Evolutionary conservation across 2,113 vertebrate species (phyloP).

Genomic region (Archilochus colubris): DNA sequence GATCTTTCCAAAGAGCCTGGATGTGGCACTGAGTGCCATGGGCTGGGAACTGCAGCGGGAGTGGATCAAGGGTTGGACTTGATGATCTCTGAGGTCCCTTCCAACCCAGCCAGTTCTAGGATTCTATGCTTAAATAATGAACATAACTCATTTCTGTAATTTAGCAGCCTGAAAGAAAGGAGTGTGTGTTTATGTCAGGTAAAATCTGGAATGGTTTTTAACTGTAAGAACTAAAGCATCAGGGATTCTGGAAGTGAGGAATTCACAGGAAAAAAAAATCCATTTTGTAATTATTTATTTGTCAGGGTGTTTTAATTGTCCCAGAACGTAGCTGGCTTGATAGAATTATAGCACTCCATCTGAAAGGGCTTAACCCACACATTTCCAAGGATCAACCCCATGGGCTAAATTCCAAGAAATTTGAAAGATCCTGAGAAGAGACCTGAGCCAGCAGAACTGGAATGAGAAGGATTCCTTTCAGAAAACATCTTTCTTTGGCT

Average conservation of each 20-base stretch:
- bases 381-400: rapidly evolving
- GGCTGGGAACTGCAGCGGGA: no score
- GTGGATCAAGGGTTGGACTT: no score
- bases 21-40: no score
- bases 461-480: neutral
- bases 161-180: neutral
- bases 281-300: neutral
- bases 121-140: no score
- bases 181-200: neutral
- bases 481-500: neutral
- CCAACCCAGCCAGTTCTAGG: no score
- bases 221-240: neutral
- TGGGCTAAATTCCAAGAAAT: neutral
- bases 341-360: neutral
- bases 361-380: neutral
- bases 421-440: neutral
- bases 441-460: neutral
- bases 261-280: neutral
- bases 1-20: no score
- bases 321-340: neutral
- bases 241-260: neutral
- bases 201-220: neutral
- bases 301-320: neutral
- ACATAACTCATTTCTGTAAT: neutral
- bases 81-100: no score